A percentile compares a stretch with the other conserved stretches of the same genome.
These are phyloP conservation scores for Acanthosepion esculentum DNA, from an alignment of 2,888 invertebrate genomes.

Conservation along the genomic window DNA sequence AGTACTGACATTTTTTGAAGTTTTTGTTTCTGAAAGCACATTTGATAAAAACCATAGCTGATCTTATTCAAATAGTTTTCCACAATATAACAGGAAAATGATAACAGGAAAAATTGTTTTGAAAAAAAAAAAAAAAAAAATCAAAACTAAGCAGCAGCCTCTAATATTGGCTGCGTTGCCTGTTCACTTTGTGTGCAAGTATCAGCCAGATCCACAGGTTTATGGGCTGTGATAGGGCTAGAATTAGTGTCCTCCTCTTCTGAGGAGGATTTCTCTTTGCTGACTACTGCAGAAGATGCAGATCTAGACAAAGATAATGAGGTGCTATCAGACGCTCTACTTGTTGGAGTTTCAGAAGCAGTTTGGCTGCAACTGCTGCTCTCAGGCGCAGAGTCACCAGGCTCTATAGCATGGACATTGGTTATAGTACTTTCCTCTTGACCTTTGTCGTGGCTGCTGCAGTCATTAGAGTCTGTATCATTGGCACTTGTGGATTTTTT, in stretches of 20 bases:
- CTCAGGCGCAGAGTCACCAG: background rate
- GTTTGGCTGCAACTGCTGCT: background rate
- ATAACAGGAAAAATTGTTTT: background rate
- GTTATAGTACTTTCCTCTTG: background rate
- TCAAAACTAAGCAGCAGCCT: slow-evolving; percentile 44
- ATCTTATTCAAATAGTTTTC: slow-evolving; percentile 42
- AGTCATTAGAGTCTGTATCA: background rate
- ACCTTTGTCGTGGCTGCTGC: background rate
- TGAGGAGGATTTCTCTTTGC: background rate
- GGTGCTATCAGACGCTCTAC: background rate
- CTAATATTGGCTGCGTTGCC: slow-evolving; percentile 46
- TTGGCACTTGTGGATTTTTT: slow-evolving; percentile 42
- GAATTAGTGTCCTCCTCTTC: background rate
- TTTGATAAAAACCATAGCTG: slow-evolving; percentile 33
- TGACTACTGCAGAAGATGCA: background rate
- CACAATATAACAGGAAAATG: slow-evolving; percentile 41
- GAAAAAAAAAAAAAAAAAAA: background rate
- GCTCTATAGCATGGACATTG: background rate
- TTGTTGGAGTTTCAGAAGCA: background rate
- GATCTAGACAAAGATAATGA: background rate
- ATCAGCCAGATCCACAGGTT: slow-evolving; percentile 24
- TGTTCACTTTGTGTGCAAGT: slow-evolving; percentile 46
- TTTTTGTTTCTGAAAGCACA: slow-evolving; percentile 41
- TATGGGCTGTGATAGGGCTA: slow-evolving; percentile 34
- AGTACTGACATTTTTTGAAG: background rate